A percentile compares a stretch with the other conserved stretches of the same genome.
Evolutionary conservation across 2,888 invertebrate species (phyloP).

Genomic region (Hypercompe scribonia): DNA sequence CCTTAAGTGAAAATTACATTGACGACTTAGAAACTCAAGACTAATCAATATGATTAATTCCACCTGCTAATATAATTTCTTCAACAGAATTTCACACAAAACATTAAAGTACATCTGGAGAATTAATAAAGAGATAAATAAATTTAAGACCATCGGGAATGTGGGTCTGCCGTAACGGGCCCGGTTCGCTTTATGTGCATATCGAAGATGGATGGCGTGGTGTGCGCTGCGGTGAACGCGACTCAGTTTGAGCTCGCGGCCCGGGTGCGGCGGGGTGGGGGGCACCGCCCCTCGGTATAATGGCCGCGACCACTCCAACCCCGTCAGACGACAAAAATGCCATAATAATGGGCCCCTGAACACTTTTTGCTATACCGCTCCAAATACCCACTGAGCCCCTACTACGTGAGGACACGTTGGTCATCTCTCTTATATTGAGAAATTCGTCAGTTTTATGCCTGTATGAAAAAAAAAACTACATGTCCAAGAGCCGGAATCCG

Average conservation of each 20-base stretch:
- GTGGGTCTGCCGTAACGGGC: constrained; percentile 84
- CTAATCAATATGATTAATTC: constrained; percentile 27
- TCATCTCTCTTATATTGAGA: constrained; percentile 86
- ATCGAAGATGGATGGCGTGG: constrained; percentile 85
- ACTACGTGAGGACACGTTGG: constrained; percentile 82
- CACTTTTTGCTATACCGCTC: constrained; percentile 86
- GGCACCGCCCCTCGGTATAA: constrained; percentile 69
- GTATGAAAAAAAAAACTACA: constrained; percentile 74
- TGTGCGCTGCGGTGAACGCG: constrained; percentile 64
- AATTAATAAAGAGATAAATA: constrained; percentile 87
- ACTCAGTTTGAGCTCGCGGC: constrained; percentile 49
- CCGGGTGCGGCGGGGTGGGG: constrained; percentile 47
- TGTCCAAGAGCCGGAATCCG: constrained; percentile 79
- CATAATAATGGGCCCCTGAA: constrained; percentile 85
- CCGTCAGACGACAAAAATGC: constrained; percentile 87
- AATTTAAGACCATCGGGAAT: constrained; percentile 85
- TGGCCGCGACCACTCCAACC: constrained; percentile 83
- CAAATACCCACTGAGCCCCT: constrained; percentile 80
- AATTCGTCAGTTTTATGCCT: constrained; percentile 86
- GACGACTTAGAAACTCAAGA: background rate
- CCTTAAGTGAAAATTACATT: background rate
- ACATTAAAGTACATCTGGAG: constrained; percentile 81
- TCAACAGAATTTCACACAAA: constrained; percentile 64
- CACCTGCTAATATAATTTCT: constrained; percentile 41
- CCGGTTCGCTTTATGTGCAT: constrained; percentile 86